Conservation (phyloP, 2,113 vertebrate genomes). For the Eulemur macaco region DNA sequence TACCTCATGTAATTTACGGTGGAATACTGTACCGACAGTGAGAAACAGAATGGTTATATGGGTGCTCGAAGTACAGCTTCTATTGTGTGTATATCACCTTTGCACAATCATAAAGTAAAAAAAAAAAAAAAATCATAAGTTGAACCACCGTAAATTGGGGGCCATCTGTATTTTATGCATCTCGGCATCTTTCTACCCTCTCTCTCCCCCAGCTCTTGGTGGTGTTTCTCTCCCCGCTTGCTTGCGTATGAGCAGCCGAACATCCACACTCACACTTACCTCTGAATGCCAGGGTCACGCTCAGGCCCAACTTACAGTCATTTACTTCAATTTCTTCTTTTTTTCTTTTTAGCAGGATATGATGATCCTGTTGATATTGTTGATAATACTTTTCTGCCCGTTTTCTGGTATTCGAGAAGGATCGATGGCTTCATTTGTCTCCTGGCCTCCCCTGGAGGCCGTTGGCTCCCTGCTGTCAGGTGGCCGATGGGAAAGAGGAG, state of each 20-base stretch:
- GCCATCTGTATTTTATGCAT: background rate
- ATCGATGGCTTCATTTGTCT: background rate
- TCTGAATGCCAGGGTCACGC: fast-evolving
- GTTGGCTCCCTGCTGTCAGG: background rate
- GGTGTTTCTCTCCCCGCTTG: background rate
- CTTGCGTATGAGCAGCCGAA: background rate
- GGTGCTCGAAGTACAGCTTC: background rate
- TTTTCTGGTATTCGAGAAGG: background rate
- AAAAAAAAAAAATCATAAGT: background rate
- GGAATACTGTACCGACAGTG: background rate
- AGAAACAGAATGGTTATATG: background rate
- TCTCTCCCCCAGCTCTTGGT: background rate
- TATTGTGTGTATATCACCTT: background rate
- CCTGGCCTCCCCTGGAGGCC: background rate
- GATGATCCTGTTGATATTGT: background rate
- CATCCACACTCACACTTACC: fast-evolving
- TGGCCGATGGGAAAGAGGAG: background rate
- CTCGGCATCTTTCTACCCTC: fast-evolving
- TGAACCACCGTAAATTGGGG: background rate
- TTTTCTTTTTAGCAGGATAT: background rate
- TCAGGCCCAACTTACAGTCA: background rate
- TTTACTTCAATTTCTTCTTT: background rate
- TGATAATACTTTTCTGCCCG: background rate
- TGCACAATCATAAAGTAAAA: background rate
- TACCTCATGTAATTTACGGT: background rate